Base-by-base conservation (phyloP, 1,140 invertebrate genomes). In the Neodiprion fabricii region DNA sequence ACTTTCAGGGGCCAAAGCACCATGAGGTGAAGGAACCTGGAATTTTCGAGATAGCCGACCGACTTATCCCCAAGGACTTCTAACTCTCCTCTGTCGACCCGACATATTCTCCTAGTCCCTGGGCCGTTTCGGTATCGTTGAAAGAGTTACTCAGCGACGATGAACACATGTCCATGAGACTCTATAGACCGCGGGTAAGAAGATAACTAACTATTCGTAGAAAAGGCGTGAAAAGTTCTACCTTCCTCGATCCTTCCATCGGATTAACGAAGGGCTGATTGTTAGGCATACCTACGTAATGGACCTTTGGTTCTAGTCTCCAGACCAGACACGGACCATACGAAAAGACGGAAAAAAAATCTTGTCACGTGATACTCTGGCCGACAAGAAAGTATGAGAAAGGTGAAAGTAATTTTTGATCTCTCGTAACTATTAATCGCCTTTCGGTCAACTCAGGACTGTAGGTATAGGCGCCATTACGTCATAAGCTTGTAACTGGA, bases 221-320 rank as follows among this genome's bases (percentile, higher is more conserved):
- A 61, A 40, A 8, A 74, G 71, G 80, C 87, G 80, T 14, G 80
- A 79, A 86, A 85, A 85, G 83, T 80, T 77, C 86, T 86, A 86
- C 86, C 78, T 83, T 85, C 83, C n/a, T 82, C 84, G 53, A n/a
- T 40, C 82, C 86, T 84, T 85, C 80, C 74, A 77, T 81, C 79
- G 80, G 85, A 86, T 86, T 87, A 83, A 85, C 85, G 81, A 86
- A 86, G 86, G 85, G 86, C 84, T 81, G 78, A 75, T 78, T 81
- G 83, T 83, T 85, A 82, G 84, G 84, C 83, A 83, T 80, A 40
- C 28, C 28, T 40, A 40, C 5, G 82, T 83, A 79, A 82, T 74
- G 74, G 80, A 82, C 5, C 72, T 70, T 78, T 75, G 74, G n/a
- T 11, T 61, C 2, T n/a, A n/a, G 53, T 8, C 53, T 61, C 11